Base-by-base conservation (phyloP, 2,888 invertebrate species). In the Hydraecia micacea region DNA sequence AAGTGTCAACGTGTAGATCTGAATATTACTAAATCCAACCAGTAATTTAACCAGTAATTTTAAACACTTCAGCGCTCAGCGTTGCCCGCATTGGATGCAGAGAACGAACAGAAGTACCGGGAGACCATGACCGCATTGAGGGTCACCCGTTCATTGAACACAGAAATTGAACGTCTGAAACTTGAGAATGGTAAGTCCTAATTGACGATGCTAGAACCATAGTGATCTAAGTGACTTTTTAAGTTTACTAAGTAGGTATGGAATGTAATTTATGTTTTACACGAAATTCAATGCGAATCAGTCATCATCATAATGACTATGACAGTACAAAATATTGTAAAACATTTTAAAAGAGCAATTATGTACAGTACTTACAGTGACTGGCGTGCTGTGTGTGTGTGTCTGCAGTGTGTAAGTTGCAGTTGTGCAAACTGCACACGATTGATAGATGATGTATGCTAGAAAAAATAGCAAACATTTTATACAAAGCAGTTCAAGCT, bases 71-170 rank as follows among this genome's bases (percentile, higher is more conserved):
- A 96, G 96, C 91, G 91, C 25, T 91, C 93, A 1, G 91, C 92
- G 1, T 87, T 94, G 81, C 95, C 95, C 1, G 90, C 88, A 7
- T 88, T 95, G 78, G 94, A 95, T 69, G 94, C 91, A 2, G 94
- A 95, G 82, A 93, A 93, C 87, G 94, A 95, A 55, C 88, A 92
- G 84, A 94, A 93, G 87, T 93, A 91, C 86, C 91, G 92, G 1
- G 93, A 95, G 78, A 91, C 94, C 8, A 91, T 93, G 90, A 81
- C 86, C 2, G 93, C 91, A 21, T 81, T 95, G 55, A 90, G 88
- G 72, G 90, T 90, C 39, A 90, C 91, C 25, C 94, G 95, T 60
- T 90, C 93, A 42, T 87, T 94, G 63, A 94, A 93, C 75, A 82
- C 87, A 8, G 93, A 87, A 81, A 87, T 86, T 79, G 86, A 86